Evolutionary conservation across 2,797 vertebrate species (phyloP).

Genomic region (Lithobates sylvaticus): DNA sequence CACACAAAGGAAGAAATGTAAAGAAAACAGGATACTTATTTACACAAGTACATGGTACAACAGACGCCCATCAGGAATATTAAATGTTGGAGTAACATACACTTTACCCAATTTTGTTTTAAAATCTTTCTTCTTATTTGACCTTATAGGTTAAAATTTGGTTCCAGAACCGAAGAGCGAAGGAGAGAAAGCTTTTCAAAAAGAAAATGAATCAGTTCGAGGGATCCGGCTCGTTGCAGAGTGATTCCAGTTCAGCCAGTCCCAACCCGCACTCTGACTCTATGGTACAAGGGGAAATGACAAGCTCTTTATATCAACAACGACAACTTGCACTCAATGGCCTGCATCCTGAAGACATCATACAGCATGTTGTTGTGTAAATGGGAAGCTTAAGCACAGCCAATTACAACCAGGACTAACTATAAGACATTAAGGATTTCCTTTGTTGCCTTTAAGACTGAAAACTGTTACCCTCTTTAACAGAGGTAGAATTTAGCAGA

Average conservation of each 20-base stretch:
- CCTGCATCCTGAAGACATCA: constrained; percentile 84
- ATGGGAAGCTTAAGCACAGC: not conserved
- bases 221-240: constrained; percentile 87
- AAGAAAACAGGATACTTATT: too few species aligned
- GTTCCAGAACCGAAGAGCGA: constrained; percentile 95
- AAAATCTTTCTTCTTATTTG: constrained; percentile 27
- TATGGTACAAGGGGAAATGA: constrained; percentile 85
- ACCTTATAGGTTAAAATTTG: constrained; percentile 90
- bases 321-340: constrained; percentile 78
- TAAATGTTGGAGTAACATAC: too few species aligned
- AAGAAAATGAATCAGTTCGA: constrained; percentile 93
- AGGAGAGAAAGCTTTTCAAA: constrained; percentile 92
- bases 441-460: not conserved
- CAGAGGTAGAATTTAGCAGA: not conserved
- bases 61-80: too few species aligned
- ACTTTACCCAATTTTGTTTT: too few species aligned
- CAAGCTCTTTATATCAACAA: constrained; percentile 80
- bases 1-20: too few species aligned
- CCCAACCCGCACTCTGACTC: constrained; percentile 84
- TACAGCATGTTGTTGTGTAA: constrained; percentile 85
- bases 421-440: not conserved
- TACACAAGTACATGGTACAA: too few species aligned
- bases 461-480: not conserved
- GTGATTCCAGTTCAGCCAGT: constrained; percentile 90
- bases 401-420: not conserved